Evolutionary conservation across 2,888 invertebrate genomes (phyloP).

Genomic region (Zaprionus obscuricornis): DNA sequence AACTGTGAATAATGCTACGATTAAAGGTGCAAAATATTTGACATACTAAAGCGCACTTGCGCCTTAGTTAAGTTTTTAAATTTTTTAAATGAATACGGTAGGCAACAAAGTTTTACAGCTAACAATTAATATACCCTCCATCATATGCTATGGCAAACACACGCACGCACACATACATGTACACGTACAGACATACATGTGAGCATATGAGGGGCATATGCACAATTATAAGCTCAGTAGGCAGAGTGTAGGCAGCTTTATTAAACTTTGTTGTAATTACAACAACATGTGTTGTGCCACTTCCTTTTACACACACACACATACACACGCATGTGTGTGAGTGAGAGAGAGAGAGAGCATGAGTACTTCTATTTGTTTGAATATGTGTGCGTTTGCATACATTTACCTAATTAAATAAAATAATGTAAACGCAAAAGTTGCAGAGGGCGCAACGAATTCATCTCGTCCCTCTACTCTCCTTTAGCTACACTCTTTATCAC

Average conservation of each 20-base stretch:
- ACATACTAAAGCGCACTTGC: constrained; percentile 40
- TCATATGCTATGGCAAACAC: background rate
- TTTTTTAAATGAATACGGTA: constrained; percentile 43
- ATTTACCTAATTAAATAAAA: constrained; percentile 80
- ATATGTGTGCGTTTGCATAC: constrained; percentile 68
- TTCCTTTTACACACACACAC: constrained; percentile 32
- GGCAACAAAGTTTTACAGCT: constrained; percentile 46
- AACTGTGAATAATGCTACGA: too few relatives aligned
- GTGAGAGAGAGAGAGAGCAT: constrained; percentile 18
- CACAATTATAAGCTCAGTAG: constrained; percentile 55
- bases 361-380: constrained; percentile 3
- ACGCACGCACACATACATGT: constrained; percentile 1
- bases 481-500: too few relatives aligned
- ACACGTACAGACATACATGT: constrained; percentile 1
- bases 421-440: constrained; percentile 76
- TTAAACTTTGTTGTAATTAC: constrained; percentile 77
- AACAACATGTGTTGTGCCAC: constrained; percentile 72
- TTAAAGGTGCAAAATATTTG: constrained; percentile 1
- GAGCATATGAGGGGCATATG: constrained; percentile 22
- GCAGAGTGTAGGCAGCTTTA: constrained; percentile 70
- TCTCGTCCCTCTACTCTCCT: background rate
- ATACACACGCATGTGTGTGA: constrained; percentile 7
- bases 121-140: constrained; percentile 45
- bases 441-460: constrained; percentile 38
- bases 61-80: constrained; percentile 36